phyloP scores from a whole-genome alignment of 2,113 vertebrate species.

The Corynorhinus townsendii region DNA sequence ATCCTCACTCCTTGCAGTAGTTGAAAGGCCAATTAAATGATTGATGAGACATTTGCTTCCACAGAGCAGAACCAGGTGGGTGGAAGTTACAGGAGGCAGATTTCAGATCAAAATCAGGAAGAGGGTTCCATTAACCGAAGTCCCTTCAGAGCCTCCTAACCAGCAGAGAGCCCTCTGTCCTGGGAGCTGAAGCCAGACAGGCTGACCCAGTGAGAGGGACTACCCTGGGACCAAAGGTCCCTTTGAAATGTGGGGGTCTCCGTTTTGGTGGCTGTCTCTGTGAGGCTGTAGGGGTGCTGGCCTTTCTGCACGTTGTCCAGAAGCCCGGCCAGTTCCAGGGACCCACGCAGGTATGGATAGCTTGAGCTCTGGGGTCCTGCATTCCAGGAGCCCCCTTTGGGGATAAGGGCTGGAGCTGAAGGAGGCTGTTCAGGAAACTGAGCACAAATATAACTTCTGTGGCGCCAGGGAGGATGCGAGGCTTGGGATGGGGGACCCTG shows the following conservation, averaged over 20 bases:
- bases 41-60: neutral
- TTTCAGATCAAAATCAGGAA: constrained; percentile 7
- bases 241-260: neutral
- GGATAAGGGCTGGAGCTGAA: neutral
- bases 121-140: neutral
- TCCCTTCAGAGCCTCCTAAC: neutral
- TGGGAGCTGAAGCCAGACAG: neutral
- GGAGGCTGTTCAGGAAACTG: neutral
- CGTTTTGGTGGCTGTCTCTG: neutral
- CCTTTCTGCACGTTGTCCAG: neutral
- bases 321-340: neutral
- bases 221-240: neutral
- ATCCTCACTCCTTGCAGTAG: neutral
- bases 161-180: neutral
- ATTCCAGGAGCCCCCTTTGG: no score
- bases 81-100: neutral
- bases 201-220: neutral
- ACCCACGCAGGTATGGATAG: neutral
- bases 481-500: neutral
- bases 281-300: neutral
- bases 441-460: neutral
- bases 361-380: neutral
- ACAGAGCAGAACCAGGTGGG: neutral
- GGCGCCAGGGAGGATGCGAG: neutral
- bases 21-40: neutral